A percentile compares a stretch with the other conserved stretches of the same genome.
Evolutionary conservation across 2,888 invertebrate species (phyloP).

Genomic region (Lithophane semibrunnea): DNA sequence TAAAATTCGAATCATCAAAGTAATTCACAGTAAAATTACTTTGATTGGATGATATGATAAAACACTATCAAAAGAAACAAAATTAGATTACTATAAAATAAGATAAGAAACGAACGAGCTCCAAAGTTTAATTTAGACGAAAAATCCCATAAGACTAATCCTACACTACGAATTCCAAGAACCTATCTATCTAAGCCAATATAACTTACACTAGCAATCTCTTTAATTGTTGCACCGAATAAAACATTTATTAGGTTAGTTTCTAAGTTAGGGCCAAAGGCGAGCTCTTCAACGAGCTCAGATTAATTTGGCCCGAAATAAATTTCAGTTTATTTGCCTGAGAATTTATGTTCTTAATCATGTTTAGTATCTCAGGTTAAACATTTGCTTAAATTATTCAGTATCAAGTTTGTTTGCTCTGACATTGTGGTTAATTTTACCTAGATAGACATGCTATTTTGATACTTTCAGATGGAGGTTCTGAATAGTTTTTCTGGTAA

Average conservation of each 20-base stretch:
- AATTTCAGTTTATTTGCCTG: slow-evolving; percentile 39
- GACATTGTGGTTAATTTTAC: background rate
- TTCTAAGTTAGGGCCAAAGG: slow-evolving; percentile 45
- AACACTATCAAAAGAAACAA: slow-evolving; percentile 11
- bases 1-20: background rate
- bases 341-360: slow-evolving; percentile 47
- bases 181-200: slow-evolving; percentile 21
- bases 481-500: background rate
- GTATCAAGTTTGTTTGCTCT: slow-evolving; percentile 5
- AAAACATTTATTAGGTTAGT: slow-evolving; percentile 58
- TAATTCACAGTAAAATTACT: slow-evolving; percentile 12
- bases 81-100: slow-evolving; percentile 28
- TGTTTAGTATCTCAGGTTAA: slow-evolving; percentile 31
- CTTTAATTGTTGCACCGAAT: slow-evolving; percentile 58
- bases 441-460: background rate
- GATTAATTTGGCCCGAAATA: slow-evolving; percentile 47
- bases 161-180: slow-evolving; percentile 24
- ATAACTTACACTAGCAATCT: slow-evolving; percentile 51
- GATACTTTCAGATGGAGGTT: background rate
- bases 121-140: slow-evolving; percentile 32
- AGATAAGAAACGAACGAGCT: slow-evolving; percentile 20
- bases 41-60: slow-evolving; percentile 4
- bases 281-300: slow-evolving; percentile 37
- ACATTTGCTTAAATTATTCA: slow-evolving; percentile 26
- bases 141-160: slow-evolving; percentile 38